These are phyloP conservation scores for Clivina fossor DNA, from an alignment of 2,888 invertebrate species.

Conservation along the genomic window DNA sequence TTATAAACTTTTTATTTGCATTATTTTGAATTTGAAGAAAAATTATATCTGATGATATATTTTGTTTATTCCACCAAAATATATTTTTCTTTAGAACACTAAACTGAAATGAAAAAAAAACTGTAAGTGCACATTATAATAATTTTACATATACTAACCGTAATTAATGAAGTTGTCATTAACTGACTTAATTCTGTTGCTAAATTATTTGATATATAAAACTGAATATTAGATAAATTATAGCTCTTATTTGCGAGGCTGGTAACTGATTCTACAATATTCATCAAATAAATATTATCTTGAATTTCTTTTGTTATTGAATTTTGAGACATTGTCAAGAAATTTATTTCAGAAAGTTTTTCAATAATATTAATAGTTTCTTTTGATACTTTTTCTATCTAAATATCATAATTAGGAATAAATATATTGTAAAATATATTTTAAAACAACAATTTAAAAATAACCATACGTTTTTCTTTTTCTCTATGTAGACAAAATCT, in stretches of 20 bases:
- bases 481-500: slow-evolving; percentile 1
- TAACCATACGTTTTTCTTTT: slow-evolving; percentile 8
- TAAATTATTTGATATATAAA: not conserved
- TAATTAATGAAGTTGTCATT: not conserved
- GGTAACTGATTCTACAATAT: not conserved
- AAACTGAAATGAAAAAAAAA: slow-evolving; percentile 1
- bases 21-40: not conserved
- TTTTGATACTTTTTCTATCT: not conserved
- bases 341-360: not conserved
- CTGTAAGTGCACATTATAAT: not conserved
- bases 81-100: slow-evolving; percentile 7
- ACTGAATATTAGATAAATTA: not conserved
- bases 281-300: slow-evolving; percentile 5
- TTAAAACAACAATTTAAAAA: not conserved
- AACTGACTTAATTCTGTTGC: not conserved
- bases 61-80: slow-evolving; percentile 8
- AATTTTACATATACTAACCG: not conserved
- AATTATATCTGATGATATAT: not conserved
- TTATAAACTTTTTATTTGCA: not conserved
- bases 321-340: not conserved
- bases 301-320: not conserved
- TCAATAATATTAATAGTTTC: not conserved
- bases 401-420: not conserved
- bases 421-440: not conserved
- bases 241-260: not conserved